Base-by-base conservation (phyloP, 2,797 vertebrate species). In the Coregonus suidteri region DNA sequence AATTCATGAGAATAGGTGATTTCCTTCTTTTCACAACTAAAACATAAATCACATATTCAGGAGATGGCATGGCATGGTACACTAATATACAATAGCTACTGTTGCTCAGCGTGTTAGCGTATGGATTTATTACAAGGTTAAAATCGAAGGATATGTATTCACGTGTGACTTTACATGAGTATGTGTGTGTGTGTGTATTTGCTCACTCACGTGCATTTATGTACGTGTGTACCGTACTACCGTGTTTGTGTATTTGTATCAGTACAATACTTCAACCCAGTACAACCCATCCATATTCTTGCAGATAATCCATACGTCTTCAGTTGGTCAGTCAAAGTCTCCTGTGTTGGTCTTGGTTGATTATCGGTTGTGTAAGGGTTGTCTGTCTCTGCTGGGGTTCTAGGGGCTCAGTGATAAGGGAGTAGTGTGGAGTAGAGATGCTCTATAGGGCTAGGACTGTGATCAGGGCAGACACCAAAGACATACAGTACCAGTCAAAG, bases 1-100 rank as follows among this genome's bases (percentile, higher is more conserved):
- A 83, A 79, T 80, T 81, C 84, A 84, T 86, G 75, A 86, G 87
- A 90, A 85, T 81, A 74, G 86, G 74, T 31, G 59, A 31, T 87
- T 88, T 90, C 53, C 83, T 90, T 74, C 34, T 62, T 91, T 90
- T 84, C 83, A 91, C 87, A 90, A 92, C 92, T 82, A 83, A 91
- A 92, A 89, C 85, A 78, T 89, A 87, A 89, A 85, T n/a, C 86
- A 47, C 41, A 47, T 79, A 90, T 86, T n/a, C 7, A 53, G 11
- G 68, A 73, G 72, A 64, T 59, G 56, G n/a, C 6, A 67, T 18
- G 5, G 14, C 65, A 13, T 47, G 9, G 41, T 47, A 47, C 30
- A 68, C 52, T 41, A 59, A 51, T 20, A 59, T 51, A 71, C n/a
- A 15, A 4, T 65, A 37, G 13, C 14, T 62, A 47, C 37, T 47